These are phyloP conservation scores for Zaprionus taronus DNA, from an alignment of 1,140 invertebrate species.

Conservation along the genomic window DNA sequence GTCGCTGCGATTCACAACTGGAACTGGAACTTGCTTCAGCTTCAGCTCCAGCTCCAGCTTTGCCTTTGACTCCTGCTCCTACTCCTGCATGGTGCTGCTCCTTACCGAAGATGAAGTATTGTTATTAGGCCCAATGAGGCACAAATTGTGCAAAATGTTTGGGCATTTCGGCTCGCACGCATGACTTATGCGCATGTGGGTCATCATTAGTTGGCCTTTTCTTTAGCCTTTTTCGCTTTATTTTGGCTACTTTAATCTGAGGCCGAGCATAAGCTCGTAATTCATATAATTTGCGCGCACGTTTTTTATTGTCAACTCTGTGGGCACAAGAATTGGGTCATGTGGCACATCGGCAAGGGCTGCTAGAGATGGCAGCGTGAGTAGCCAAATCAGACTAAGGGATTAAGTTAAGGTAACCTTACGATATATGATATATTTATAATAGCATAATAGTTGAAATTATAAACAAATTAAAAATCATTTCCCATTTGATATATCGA, in stretches of 20 bases:
- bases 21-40: conserved; percentile 20
- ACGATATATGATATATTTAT: not conserved
- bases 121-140: conserved; percentile 83
- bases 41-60: not conserved
- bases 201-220: conserved; percentile 49
- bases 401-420: no score
- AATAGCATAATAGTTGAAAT: not conserved
- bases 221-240: not conserved
- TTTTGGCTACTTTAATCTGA: conserved; percentile 21
- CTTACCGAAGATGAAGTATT: conserved; percentile 78
- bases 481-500: not conserved
- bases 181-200: conserved; percentile 72
- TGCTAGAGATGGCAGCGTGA: conserved; percentile 12
- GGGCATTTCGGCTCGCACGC: conserved; percentile 59
- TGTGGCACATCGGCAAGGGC: no score
- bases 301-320: conserved; percentile 38
- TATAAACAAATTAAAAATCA: not conserved
- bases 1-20: conserved; percentile 15
- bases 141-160: conserved; percentile 84
- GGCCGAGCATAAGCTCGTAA: conserved; percentile 12
- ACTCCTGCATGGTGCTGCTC: conserved; percentile 4
- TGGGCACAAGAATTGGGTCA: conserved; percentile 40
- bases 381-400: no score
- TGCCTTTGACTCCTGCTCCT: not conserved
- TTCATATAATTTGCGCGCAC: conserved; percentile 45